A percentile compares a stretch with the other conserved stretches of the same genome.
These are phyloP conservation scores for Gymnothorax javanicus DNA, from an alignment of 2,797 vertebrate species.

Conservation along the genomic window DNA sequence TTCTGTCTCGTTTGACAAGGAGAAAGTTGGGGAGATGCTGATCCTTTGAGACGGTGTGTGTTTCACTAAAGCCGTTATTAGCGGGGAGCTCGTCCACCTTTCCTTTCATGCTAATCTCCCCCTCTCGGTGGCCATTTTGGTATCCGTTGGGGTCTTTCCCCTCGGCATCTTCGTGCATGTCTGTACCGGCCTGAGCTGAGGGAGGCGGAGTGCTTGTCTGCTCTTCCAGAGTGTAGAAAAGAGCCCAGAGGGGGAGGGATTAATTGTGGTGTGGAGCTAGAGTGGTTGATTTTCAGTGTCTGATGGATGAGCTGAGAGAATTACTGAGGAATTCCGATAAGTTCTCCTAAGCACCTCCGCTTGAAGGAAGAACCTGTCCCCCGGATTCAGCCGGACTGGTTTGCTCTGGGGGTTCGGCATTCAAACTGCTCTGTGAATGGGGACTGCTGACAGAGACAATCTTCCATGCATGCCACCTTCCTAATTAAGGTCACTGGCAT, in stretches of 20 bases:
- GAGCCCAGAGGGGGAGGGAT: constrained; percentile 39
- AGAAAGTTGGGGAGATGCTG: constrained; percentile 19
- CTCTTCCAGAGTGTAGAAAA: constrained; percentile 49
- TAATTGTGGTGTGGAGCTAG: constrained; percentile 45
- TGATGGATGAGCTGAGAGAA: not conserved
- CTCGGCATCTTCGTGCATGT: constrained; percentile 47
- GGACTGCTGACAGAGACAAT: not conserved
- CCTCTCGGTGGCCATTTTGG: constrained; percentile 50
- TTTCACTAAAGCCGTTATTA: constrained; percentile 46
- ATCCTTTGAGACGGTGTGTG: not conserved
- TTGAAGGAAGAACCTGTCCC: not conserved
- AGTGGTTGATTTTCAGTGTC: constrained; percentile 44
- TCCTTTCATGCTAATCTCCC: constrained; percentile 53
- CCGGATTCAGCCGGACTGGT: not conserved
- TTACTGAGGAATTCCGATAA: constrained; percentile 26
- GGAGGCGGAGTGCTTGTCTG: constrained; percentile 49
- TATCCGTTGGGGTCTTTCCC: constrained; percentile 62
- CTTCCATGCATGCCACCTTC: not conserved
- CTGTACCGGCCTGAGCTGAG: constrained; percentile 65
- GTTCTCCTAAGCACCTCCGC: not conserved
- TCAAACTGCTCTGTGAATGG: not conserved
- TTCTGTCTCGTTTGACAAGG: constrained; percentile 44
- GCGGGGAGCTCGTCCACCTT: constrained; percentile 35
- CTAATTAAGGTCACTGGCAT: not conserved
- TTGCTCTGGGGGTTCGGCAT: not conserved